Percentiles rank a stretch among this genome's conserved stretches.
phyloP scores from a whole-genome alignment of 2,797 vertebrate species.

The Amblyopsis hoosieri region DNA sequence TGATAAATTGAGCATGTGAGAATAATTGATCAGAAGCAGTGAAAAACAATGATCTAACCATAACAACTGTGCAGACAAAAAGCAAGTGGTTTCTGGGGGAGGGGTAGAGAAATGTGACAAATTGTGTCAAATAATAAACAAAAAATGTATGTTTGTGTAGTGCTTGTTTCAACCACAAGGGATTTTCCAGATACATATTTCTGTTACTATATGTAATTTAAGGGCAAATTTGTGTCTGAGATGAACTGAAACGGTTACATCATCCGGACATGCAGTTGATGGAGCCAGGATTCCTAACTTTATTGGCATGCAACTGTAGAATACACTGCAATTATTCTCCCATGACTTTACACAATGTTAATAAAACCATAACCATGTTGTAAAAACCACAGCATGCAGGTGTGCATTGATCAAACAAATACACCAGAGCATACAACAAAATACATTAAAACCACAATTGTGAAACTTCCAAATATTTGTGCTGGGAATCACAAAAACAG shows the following conservation, averaged over 20 bases:
- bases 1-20: conserved; percentile 36
- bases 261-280: conserved; percentile 21
- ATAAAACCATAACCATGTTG: conserved; percentile 7
- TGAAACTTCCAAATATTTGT: not conserved
- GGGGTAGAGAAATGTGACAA: no score
- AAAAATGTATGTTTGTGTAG: no score
- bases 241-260: not conserved
- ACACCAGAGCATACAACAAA: not conserved
- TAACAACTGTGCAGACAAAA: no score
- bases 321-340: conserved; percentile 43
- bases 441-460: not conserved
- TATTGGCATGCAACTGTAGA: conserved; percentile 26
- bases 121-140: no score
- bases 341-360: conserved; percentile 32
- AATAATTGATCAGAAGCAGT: conserved; percentile 35
- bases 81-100: not conserved
- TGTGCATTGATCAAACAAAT: not conserved
- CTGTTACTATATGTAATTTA: not conserved
- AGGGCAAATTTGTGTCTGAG: not conserved
- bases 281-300: conserved; percentile 31
- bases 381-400: conserved; percentile 20
- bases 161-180: no score
- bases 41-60: conserved; percentile 32
- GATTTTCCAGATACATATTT: not conserved
- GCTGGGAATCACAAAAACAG: conserved; percentile 2